Conservation (phyloP, 2,113 vertebrate genomes). For the Spilogale gracilis region DNA sequence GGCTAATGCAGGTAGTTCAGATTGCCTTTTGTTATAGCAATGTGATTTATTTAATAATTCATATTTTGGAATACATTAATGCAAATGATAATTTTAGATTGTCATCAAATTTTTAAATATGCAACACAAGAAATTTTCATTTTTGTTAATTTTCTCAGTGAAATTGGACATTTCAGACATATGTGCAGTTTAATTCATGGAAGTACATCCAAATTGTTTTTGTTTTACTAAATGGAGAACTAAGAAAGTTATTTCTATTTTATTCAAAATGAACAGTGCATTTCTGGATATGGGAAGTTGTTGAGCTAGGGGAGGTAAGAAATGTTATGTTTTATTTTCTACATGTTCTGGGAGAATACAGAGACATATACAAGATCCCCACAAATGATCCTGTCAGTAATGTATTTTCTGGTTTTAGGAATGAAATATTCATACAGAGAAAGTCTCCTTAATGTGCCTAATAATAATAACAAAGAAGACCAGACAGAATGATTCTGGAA, state of each 20-base stretch:
- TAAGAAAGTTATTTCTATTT: slow-evolving; percentile 22
- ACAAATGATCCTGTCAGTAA: background rate
- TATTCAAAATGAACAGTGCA: slow-evolving; percentile 79
- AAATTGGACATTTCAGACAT: slow-evolving; percentile 80
- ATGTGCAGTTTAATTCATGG: slow-evolving; percentile 75
- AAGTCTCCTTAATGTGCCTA: background rate
- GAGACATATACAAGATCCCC: background rate
- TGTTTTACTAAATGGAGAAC: slow-evolving; percentile 60
- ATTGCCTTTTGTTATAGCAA: slow-evolving; percentile 82
- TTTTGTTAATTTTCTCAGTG: slow-evolving; percentile 85
- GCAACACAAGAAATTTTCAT: slow-evolving; percentile 83
- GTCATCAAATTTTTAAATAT: slow-evolving; percentile 86
- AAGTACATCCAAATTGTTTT: slow-evolving; percentile 77
- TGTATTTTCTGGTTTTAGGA: slow-evolving; percentile 2
- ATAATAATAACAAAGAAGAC: background rate
- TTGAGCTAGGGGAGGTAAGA: slow-evolving; percentile 10
- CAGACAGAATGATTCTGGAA: background rate
- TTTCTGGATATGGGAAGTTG: slow-evolving; percentile 58
- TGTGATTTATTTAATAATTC: slow-evolving; percentile 87
- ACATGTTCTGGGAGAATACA: background rate
- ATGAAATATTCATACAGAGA: slow-evolving; percentile 10
- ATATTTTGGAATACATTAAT: slow-evolving; percentile 88
- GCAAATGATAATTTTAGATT: slow-evolving; percentile 86
- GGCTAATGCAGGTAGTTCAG: slow-evolving; percentile 80
- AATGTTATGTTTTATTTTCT: background rate